Percentiles rank a stretch among this genome's conserved stretches.
Evolutionary conservation across 2,888 invertebrate species (phyloP).

Genomic region (Diabrotica balteata): DNA sequence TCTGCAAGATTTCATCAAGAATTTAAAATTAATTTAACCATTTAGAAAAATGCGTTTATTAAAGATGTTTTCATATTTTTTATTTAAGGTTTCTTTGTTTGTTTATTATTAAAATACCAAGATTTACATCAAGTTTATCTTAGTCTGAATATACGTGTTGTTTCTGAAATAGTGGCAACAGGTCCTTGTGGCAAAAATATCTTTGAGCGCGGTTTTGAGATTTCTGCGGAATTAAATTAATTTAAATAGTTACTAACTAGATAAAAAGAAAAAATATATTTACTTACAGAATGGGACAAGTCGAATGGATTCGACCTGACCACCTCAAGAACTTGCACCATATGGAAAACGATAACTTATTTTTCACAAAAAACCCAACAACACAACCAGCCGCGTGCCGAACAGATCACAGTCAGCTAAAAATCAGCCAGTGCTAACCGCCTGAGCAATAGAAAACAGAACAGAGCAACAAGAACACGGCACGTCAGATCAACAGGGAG

Average conservation of each 20-base stretch:
- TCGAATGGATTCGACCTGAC: constrained; percentile 81
- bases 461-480: constrained; percentile 13
- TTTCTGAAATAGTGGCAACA: no score
- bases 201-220: no score
- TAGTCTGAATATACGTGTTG: no score
- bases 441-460: constrained; percentile 15
- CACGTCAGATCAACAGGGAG: constrained; percentile 21
- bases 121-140: no score
- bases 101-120: no score
- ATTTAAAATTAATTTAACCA: no score
- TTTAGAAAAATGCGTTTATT: no score
- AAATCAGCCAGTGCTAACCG: constrained; percentile 9
- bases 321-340: constrained; percentile 83
- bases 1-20: no score
- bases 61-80: no score
- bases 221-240: no score
- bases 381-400: constrained; percentile 28
- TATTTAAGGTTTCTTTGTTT: no score
- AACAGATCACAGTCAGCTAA: constrained; percentile 6
- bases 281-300: constrained; percentile 81
- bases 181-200: no score
- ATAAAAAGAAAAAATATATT: background rate
- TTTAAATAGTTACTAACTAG: background rate
- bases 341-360: constrained; percentile 61
- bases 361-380: constrained; percentile 27